phyloP scores from a whole-genome alignment of 2,113 vertebrate species.

The Carlito syrichta region DNA sequence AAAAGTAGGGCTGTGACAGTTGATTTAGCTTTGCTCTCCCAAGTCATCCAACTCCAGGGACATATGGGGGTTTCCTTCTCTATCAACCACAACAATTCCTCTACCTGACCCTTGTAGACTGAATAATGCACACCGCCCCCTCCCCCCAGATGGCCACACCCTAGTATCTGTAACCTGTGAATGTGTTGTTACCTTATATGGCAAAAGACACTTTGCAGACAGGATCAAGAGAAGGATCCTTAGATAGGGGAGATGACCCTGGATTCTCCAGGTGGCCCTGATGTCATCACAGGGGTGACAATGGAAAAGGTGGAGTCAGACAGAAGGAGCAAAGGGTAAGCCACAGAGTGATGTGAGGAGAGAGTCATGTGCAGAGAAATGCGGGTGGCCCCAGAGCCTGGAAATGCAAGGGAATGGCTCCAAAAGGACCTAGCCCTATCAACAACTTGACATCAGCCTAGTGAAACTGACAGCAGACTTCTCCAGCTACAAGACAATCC shows the following conservation, averaged over 20 bases:
- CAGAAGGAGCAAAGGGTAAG: background rate
- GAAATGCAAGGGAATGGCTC: background rate
- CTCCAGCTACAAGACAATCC: background rate
- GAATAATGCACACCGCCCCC: no score
- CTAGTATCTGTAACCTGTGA: background rate
- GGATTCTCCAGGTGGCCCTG: background rate
- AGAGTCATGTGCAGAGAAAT: background rate
- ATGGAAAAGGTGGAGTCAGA: background rate
- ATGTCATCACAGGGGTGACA: background rate
- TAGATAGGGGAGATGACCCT: background rate
- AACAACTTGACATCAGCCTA: background rate
- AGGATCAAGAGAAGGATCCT: background rate
- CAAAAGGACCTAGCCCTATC: background rate
- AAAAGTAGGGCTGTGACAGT: background rate
- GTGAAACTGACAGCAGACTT: background rate
- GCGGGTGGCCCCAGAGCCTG: background rate
- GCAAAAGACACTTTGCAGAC: background rate
- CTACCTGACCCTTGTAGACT: background rate
- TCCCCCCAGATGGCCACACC: background rate
- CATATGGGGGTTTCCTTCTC: background rate
- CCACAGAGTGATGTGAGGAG: background rate
- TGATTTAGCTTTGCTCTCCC: background rate
- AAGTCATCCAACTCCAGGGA: background rate
- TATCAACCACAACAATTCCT: background rate
- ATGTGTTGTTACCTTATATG: background rate